Conservation (phyloP, 1,140 invertebrate genomes). For the Drosophila athabasca region DNA sequence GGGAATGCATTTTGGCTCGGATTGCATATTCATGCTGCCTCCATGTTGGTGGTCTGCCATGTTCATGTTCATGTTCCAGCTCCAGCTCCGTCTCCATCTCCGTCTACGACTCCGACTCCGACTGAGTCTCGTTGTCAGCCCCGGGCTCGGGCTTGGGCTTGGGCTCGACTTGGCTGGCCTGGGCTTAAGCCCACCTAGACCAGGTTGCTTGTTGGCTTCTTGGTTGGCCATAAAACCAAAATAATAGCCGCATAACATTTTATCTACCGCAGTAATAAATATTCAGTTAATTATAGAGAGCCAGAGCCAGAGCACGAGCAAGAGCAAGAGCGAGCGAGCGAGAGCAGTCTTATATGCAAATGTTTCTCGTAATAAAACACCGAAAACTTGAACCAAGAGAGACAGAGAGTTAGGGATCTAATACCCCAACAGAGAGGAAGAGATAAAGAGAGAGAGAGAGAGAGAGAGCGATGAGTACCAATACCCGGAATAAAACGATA, state of each 20-base stretch:
- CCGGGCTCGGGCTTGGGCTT: constrained; percentile 9
- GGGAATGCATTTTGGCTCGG: constrained; percentile 64
- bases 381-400: constrained; percentile 21
- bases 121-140: constrained; percentile 23
- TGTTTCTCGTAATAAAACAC: constrained; percentile 51
- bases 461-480: too few relatives aligned
- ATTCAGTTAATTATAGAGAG: constrained; percentile 78
- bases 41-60: constrained; percentile 6
- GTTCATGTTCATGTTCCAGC: constrained; percentile 14
- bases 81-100: neutral
- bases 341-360: constrained; percentile 45
- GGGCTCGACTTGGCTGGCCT: constrained; percentile 41
- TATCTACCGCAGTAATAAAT: constrained; percentile 82
- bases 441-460: too few relatives aligned
- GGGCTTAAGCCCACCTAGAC: constrained; percentile 68
- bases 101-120: neutral
- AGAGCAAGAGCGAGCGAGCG: constrained; percentile 6
- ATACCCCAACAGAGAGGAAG: too few relatives aligned
- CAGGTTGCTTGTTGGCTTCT: constrained; percentile 38
- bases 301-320: constrained; percentile 18
- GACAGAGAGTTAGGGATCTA: neutral
- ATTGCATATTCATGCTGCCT: constrained; percentile 50
- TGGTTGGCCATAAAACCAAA: constrained; percentile 76
- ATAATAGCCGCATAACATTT: constrained; percentile 82
- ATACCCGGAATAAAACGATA: too few relatives aligned